phyloP scores from a whole-genome alignment of 2,113 vertebrate species.

The Erythrolamprus reginae region DNA sequence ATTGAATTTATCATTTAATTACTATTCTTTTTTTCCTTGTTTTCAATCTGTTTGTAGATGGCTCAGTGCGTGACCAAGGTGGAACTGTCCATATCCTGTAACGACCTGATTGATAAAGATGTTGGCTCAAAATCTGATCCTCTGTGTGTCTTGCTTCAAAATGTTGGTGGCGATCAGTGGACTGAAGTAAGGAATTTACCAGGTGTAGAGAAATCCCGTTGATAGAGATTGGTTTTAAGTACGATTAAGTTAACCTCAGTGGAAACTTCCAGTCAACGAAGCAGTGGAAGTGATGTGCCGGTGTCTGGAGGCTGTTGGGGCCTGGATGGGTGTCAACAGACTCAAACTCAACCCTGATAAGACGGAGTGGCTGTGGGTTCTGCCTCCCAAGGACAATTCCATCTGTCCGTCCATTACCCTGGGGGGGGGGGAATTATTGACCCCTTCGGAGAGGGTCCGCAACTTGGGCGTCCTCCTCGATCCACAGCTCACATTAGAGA shows the following conservation, averaged over 20 bases:
- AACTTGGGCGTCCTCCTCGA: too few relatives aligned
- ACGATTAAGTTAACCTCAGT: background rate
- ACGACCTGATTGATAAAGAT: slow-evolving; percentile 84
- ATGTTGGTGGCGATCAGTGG: slow-evolving; percentile 75
- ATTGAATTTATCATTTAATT: background rate
- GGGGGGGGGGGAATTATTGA: too few relatives aligned
- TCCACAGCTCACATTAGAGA: too few relatives aligned
- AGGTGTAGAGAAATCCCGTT: background rate
- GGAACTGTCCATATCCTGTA: slow-evolving; percentile 83
- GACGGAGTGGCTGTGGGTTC: too few relatives aligned
- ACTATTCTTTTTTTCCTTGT: background rate
- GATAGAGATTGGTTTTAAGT: background rate
- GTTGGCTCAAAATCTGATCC: slow-evolving; percentile 87
- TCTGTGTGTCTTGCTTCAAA: slow-evolving; percentile 84
- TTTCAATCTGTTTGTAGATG: slow-evolving; percentile 73
- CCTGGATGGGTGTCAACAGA: too few relatives aligned
- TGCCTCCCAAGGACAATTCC: too few relatives aligned
- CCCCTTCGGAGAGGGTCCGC: too few relatives aligned
- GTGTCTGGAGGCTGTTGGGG: too few relatives aligned
- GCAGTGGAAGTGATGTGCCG: too few relatives aligned
- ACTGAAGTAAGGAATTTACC: slow-evolving; percentile 72
- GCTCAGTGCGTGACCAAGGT: slow-evolving; percentile 80
- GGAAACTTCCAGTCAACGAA: too few relatives aligned
- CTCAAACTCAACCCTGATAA: too few relatives aligned
- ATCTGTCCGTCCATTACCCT: too few relatives aligned